These are phyloP conservation scores for Podarcis lilfordi DNA, from an alignment of 2,797 vertebrate species.

Conservation along the genomic window DNA sequence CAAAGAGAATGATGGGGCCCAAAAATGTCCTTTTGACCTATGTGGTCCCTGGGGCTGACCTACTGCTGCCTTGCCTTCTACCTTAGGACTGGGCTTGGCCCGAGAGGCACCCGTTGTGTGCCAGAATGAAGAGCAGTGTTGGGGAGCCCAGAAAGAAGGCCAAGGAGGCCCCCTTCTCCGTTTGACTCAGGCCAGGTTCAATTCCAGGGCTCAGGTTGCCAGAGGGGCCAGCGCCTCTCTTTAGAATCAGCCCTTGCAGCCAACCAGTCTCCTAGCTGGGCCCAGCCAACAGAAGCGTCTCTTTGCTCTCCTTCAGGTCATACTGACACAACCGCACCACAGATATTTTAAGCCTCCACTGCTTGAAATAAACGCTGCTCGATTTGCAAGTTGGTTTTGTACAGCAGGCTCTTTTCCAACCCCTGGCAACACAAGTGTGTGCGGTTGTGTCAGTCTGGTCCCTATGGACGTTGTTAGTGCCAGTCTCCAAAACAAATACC, in stretches of 20 bases:
- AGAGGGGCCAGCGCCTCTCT: background rate
- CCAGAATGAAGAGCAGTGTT: no score
- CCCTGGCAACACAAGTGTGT: background rate
- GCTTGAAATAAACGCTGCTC: no score
- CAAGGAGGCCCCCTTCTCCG: background rate
- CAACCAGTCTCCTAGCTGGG: background rate
- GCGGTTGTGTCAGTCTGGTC: background rate
- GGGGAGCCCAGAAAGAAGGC: no score
- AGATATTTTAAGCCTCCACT: background rate
- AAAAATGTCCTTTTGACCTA: background rate
- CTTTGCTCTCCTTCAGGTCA: background rate
- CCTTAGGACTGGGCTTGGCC: background rate
- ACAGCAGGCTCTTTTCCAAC: background rate
- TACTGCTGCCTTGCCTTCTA: background rate
- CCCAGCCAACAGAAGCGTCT: background rate
- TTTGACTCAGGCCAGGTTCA: background rate
- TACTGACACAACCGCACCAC: background rate
- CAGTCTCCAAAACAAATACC: background rate
- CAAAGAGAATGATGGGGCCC: background rate
- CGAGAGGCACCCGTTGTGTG: background rate
- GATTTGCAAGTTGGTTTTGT: background rate
- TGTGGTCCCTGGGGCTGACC: background rate
- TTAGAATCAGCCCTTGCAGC: no score
- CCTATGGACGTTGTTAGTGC: no score
- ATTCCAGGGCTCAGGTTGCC: background rate